These are phyloP conservation scores for Catharus fuscescens DNA, from an alignment of 2,113 vertebrate genomes.

Conservation along the genomic window DNA sequence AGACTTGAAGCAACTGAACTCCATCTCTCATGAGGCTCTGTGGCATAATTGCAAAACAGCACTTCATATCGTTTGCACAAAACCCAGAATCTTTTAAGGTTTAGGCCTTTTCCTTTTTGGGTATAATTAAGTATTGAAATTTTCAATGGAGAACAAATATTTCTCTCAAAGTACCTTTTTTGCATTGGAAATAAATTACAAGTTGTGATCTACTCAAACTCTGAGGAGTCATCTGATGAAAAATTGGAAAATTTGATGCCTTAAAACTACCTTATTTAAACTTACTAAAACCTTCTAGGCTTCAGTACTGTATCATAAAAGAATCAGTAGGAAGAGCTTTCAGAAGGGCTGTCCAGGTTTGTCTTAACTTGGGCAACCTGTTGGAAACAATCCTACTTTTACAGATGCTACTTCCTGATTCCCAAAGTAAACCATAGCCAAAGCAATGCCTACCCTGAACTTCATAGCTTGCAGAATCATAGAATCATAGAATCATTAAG, in stretches of 20 bases:
- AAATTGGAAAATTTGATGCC: not conserved
- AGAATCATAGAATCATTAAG: not conserved
- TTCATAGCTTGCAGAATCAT: not conserved
- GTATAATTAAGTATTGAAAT: not conserved
- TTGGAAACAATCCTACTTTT: not conserved
- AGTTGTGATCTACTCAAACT: not conserved
- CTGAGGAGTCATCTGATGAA: not conserved
- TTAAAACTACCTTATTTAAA: not conserved
- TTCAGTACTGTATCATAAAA: not conserved
- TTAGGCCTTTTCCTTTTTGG: not conserved
- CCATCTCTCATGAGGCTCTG: not conserved
- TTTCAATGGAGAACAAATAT: not conserved
- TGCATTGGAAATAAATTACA: not conserved
- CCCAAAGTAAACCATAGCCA: not conserved
- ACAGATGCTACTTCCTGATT: not conserved
- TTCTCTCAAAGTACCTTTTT: not conserved
- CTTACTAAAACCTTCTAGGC: not conserved
- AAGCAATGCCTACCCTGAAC: not conserved
- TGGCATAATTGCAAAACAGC: not conserved
- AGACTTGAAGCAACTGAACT: not conserved
- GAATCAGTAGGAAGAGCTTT: not conserved
- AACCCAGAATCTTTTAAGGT: not conserved
- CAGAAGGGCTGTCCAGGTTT: not conserved
- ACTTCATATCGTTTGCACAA: not conserved
- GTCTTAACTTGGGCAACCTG: not conserved